Conservation (phyloP, 2,888 invertebrate genomes). For the Neocrepidodera transversa region DNA sequence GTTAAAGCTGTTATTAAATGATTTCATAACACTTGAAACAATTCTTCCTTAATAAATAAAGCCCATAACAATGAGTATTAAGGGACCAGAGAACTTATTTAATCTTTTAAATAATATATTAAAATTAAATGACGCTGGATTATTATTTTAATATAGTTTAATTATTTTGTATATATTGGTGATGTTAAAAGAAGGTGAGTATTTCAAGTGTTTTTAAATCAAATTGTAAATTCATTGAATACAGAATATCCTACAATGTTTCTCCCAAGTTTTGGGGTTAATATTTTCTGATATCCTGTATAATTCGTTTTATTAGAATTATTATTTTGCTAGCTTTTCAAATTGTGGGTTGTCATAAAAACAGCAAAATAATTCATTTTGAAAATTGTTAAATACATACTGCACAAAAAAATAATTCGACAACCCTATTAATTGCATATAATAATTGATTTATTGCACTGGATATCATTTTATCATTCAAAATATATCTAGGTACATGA, state of each 20-base stretch:
- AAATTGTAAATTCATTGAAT: slow-evolving; percentile 23
- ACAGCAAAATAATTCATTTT: slow-evolving; percentile 15
- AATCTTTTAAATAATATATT: slow-evolving; percentile 12
- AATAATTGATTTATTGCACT: slow-evolving; percentile 18
- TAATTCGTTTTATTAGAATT: slow-evolving; percentile 9
- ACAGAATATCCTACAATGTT: background rate
- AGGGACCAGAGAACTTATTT: slow-evolving; percentile 32
- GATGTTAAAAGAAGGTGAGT: slow-evolving; percentile 14
- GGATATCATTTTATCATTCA: slow-evolving; percentile 20
- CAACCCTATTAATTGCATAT: slow-evolving; percentile 13
- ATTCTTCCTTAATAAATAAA: slow-evolving; percentile 5
- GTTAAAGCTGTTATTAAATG: slow-evolving; percentile 28
- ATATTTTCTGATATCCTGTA: background rate
- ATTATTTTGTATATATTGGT: slow-evolving; percentile 31
- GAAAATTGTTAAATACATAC: slow-evolving; percentile 7
- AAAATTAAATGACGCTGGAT: background rate
- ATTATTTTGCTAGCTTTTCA: slow-evolving; percentile 19
- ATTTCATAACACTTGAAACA: slow-evolving; percentile 30
- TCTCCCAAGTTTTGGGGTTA: background rate
- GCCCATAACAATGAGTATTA: slow-evolving; percentile 24
- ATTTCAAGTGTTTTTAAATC: slow-evolving; percentile 30
- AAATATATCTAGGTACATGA: slow-evolving; percentile 17
- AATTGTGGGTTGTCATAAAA: slow-evolving; percentile 9
- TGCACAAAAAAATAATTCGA: slow-evolving; percentile 17
- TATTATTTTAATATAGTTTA: background rate